These are phyloP conservation scores for Hybos culiciformis DNA, from an alignment of 2,888 invertebrate genomes.

Conservation along the genomic window DNA sequence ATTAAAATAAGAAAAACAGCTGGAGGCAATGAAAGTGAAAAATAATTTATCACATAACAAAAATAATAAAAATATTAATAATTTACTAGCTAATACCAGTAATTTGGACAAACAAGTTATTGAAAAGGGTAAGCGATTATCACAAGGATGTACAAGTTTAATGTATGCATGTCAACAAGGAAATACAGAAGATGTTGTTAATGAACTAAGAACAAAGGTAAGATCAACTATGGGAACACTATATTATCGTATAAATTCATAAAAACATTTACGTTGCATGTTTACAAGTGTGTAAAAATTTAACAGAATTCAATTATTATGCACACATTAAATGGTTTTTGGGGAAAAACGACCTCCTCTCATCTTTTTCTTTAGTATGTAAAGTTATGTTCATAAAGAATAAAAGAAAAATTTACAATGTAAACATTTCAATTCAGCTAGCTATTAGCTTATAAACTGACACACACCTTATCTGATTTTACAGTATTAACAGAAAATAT, in stretches of 20 bases:
- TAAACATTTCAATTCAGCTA: no score
- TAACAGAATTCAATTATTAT: background rate
- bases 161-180: slow-evolving; percentile 90
- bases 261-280: background rate
- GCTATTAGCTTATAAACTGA: no score
- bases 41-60: background rate
- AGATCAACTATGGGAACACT: slow-evolving; percentile 10
- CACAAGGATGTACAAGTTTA: slow-evolving; percentile 64
- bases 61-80: background rate
- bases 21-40: background rate
- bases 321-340: slow-evolving; percentile 16
- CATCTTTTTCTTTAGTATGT: no score
- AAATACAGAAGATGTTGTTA: slow-evolving; percentile 60
- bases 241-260: background rate
- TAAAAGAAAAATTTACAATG: no score
- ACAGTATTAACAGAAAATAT: no score
- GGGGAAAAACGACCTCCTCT: no score
- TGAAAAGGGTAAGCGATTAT: slow-evolving; percentile 32
- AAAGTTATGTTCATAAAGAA: no score
- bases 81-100: no score
- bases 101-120: no score
- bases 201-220: slow-evolving; percentile 64
- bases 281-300: background rate
- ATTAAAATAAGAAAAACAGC: no score
- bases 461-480: no score